Evolutionary conservation across 1,140 invertebrate species (phyloP), one percentile per base, ranked within the genome.

Genomic region (Brachionus rotundiformis): DNA sequence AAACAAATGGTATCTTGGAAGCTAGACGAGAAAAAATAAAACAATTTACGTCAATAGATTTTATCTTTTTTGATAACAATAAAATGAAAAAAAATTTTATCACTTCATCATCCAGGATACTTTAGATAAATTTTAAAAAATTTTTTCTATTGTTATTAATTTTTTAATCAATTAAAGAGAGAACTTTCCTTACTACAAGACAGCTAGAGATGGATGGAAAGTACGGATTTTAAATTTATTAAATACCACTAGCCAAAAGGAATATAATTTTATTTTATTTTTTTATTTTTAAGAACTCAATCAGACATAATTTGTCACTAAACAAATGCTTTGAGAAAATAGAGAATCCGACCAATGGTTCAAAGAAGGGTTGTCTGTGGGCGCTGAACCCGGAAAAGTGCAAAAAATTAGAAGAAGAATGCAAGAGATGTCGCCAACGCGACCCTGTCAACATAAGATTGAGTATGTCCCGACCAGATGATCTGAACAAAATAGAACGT

Each of bases 241-340:
- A n/a, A n/a, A n/a, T n/a, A n/a, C n/a, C n/a, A n/a, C n/a, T n/a
- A n/a, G n/a, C n/a, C n/a, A n/a, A n/a, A n/a, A n/a, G n/a, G n/a
- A n/a, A n/a, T n/a, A 54, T 3, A 80, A 29, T 11, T 39, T 54
- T 36, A 54, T 10, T 80, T 31, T 68, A 36, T 19, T 36, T 16
- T 33, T 33, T 13, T 2, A 39, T 19, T 33, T 13, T 68, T 68
- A 36, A 89, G 89, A 98, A 97, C 87, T 96, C 95, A 1, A 95
- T 98, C 0, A 90, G 95, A 83, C 96, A 98, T 86, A 98, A 98
- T 89, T 88, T 98, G 63, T 96, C 94, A 82, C 88, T 98, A 82
- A 98, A 98, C 89, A 98, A 98, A 88, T 97, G 95, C 89, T 98
- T 98, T 88, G 95, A 96, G 86, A 98, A 98, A 88, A 96, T 97